Percentiles rank a stretch among this genome's conserved stretches.
Evolutionary conservation across 1,140 invertebrate species (phyloP).

Genomic region (Microplitis mediator): DNA sequence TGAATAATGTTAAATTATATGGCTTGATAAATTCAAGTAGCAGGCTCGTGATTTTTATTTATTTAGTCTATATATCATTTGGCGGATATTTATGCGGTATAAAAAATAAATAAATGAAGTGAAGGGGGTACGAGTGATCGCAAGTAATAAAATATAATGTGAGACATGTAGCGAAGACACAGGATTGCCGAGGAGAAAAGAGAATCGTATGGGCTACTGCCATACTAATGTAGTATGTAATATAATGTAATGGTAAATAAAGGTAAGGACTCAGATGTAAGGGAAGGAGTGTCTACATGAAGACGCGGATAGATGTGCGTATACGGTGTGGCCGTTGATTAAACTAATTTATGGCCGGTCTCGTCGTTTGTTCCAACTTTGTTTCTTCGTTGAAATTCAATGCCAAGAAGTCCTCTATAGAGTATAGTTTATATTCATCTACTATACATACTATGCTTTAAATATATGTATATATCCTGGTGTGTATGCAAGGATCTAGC

Average conservation of each 20-base stretch:
- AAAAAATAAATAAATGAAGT: background rate
- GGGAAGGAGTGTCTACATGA: background rate
- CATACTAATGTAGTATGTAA: background rate
- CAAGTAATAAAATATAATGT: slow-evolving; percentile 3
- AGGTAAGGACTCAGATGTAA: background rate
- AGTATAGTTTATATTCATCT: slow-evolving; percentile 5
- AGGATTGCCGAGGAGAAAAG: background rate
- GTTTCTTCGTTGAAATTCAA: slow-evolving; percentile 28
- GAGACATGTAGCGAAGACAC: background rate
- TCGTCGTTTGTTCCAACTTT: slow-evolving; percentile 19
- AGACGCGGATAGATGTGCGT: slow-evolving; percentile 13
- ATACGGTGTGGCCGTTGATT: slow-evolving; percentile 20
- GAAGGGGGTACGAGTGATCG: background rate
- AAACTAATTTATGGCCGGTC: slow-evolving; percentile 27
- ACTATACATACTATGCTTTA: background rate
- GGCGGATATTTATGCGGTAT: no score
- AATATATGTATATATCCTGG: background rate
- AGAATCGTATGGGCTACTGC: background rate
- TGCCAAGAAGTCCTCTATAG: slow-evolving; percentile 15
- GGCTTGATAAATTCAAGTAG: no score
- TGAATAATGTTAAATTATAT: no score
- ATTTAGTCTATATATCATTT: no score
- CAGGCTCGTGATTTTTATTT: no score
- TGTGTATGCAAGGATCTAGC: slow-evolving; percentile 5
- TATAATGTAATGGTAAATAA: background rate